phyloP scores from a whole-genome alignment of 2,797 vertebrate genomes.

The Cheracebus regulus region DNA sequence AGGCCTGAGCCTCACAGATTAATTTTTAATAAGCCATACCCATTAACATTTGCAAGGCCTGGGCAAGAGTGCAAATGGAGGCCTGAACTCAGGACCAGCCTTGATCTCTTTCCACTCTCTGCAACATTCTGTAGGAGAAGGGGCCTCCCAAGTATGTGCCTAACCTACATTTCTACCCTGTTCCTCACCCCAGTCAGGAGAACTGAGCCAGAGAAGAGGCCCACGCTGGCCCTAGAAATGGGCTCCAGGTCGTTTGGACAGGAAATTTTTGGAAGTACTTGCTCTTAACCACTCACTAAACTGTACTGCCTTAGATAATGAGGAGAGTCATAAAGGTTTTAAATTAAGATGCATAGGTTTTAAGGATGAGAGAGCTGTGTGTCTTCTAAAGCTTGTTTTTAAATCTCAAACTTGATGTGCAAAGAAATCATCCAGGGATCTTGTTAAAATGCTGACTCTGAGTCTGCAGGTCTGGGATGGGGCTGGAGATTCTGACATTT shows the following conservation, averaged over 20 bases:
- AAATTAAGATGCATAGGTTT: not conserved
- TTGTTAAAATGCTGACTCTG: not conserved
- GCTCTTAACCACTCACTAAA: not conserved
- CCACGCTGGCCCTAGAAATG: not conserved
- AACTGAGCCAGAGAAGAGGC: not conserved
- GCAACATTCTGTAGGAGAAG: not conserved
- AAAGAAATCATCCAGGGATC: not conserved
- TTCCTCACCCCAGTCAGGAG: not conserved
- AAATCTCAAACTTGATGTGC: not conserved
- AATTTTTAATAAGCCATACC: constrained; percentile 40
- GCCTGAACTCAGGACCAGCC: not conserved
- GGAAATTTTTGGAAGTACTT: constrained; percentile 4
- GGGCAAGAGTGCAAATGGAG: not conserved
- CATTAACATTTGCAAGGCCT: not conserved
- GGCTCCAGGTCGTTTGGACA: not conserved
- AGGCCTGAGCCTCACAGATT: not conserved
- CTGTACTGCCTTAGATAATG: not conserved
- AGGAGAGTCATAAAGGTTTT: not conserved
- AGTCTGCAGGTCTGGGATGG: not conserved
- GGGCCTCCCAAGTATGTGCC: not conserved
- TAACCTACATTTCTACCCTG: not conserved
- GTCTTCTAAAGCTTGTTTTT: constrained; percentile 6
- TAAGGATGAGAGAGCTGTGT: not conserved
- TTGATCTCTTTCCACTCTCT: not conserved
- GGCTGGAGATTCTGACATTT: not conserved